Percentiles rank a stretch among this genome's conserved stretches.
Conservation (phyloP, 92 coral and sea anemone genomes). For the Siderastrea radians region DNA sequence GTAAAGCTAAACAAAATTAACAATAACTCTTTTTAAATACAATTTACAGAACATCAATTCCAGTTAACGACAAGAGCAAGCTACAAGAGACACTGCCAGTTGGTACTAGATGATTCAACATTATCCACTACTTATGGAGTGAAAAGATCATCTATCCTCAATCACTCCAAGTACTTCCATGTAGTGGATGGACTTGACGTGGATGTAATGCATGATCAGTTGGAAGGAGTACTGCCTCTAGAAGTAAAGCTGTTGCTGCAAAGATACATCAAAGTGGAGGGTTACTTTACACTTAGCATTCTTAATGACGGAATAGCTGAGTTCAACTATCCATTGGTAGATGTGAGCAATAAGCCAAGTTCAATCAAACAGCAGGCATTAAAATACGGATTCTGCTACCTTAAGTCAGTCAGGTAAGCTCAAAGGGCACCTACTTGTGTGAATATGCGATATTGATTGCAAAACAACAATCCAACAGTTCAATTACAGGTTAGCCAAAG, state of each 20-base stretch:
- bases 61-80: conserved; percentile 66
- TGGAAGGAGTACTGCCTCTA: conserved; percentile 85
- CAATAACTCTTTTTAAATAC: background rate
- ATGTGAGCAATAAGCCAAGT: conserved; percentile 72
- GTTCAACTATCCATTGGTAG: conserved; percentile 49
- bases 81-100: conserved; percentile 66
- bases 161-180: conserved; percentile 72
- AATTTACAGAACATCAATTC: conserved; percentile 64
- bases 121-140: conserved; percentile 68
- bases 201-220: conserved; percentile 87
- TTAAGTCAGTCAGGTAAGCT: conserved; percentile 62
- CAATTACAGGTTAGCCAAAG: background rate
- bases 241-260: conserved; percentile 59
- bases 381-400: conserved; percentile 26
- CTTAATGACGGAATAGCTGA: conserved; percentile 56
- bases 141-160: conserved; percentile 57
- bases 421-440: background rate
- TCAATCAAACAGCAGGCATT: conserved; percentile 57
- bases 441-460: background rate
- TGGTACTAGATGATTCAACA: conserved; percentile 59
- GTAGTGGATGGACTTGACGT: conserved; percentile 70
- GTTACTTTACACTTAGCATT: conserved; percentile 56
- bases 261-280: conserved; percentile 48
- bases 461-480: too few species aligned
- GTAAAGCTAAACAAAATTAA: too few species aligned